Base-by-base conservation (phyloP, 2,113 vertebrate species). In the Micronisus gabar region DNA sequence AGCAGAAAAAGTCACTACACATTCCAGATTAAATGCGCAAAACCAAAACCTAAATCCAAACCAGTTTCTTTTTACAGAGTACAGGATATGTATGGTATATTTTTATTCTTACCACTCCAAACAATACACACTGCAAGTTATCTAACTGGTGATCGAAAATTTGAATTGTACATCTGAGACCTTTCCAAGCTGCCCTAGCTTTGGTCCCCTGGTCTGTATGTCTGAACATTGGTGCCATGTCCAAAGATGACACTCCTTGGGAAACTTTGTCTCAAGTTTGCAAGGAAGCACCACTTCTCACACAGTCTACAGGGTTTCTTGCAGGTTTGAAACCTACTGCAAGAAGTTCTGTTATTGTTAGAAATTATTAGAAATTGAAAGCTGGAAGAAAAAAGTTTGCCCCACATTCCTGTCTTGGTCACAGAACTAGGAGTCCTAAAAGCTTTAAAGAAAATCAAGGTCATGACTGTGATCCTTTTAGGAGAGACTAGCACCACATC, bases 131-230 rank as follows among this genome's bases (percentile, higher is more conserved):
- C 43, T 72, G 19, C 20, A 41, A 72, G 27, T 13, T 25, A 50
- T 14, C 34, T 50, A 9, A 9, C 29, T 17, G 25, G 20, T 9
- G 40, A 43, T 27, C 34, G 17, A 72, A 79, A 67, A 65, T 7
- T 40, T 25, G 5, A 56, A 45, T 1, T 48, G 11, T n/a, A 16
- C 15, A 26, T 72, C 27, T 36, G 25, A 85, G 36, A 50, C 18
- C 6, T 48, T 47, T 74, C 45, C 25, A 38, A 48, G 26, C 43
- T 43, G 5, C 36, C 38, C 21, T 32, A 40, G 9, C 18, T 81
- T 78, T 90, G 16, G 17, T 63, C 20, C 6, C 2, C 16, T 62
- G 13, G 7, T 75, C 62, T 5, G 0, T 32, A 13, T 1, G 5
- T 29, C 45, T 22, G 8, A 59, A 56, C 5, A 27, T 2, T 12